Conservation (phyloP, 2,797 vertebrate species). For the Channallabes apus region DNA sequence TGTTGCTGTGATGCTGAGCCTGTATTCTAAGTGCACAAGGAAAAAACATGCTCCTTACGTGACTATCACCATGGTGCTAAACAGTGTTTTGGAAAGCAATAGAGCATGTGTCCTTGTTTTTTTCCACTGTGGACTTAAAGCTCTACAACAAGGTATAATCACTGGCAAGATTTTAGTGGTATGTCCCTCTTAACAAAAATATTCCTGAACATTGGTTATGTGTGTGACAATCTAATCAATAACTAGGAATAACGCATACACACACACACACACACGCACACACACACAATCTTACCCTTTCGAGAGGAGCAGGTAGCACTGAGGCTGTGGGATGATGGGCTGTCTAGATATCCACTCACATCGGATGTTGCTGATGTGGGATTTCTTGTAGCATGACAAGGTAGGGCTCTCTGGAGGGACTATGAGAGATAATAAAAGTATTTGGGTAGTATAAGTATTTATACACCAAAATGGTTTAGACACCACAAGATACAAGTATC, state of each 20-base stretch:
- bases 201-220: not conserved
- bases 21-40: no score
- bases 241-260: not conserved
- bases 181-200: not conserved
- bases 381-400: conserved; percentile 78
- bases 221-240: not conserved
- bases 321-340: conserved; percentile 47
- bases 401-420: conserved; percentile 74
- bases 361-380: conserved; percentile 72
- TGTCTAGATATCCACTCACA: conserved; percentile 78
- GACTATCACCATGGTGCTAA: no score
- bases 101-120: no score
- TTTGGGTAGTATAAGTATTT: not conserved
- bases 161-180: not conserved
- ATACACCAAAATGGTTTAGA: not conserved
- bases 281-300: conserved; percentile 61
- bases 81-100: no score
- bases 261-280: not conserved
- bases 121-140: no score
- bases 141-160: not conserved
- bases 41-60: no score
- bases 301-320: conserved; percentile 71
- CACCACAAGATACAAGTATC: not conserved
- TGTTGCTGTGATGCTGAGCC: no score
- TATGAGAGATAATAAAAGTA: conserved; percentile 53